Percentiles rank a stretch among this genome's conserved stretches.
These are phyloP conservation scores for Dendrocincla fuliginosa DNA, from an alignment of 2,797 vertebrate species.

Conservation along the genomic window DNA sequence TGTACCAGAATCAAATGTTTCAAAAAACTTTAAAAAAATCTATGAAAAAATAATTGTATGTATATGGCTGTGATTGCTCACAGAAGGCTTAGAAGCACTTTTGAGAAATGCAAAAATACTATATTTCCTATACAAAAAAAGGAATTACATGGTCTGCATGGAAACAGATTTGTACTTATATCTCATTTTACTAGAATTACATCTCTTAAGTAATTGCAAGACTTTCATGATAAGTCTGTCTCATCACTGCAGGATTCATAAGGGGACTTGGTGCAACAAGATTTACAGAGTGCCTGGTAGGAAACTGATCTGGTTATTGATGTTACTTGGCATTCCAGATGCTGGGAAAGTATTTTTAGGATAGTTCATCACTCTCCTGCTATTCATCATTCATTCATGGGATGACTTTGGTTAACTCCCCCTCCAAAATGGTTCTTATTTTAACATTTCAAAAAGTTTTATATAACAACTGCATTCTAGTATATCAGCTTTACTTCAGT, in stretches of 20 bases:
- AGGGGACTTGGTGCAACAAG: neutral
- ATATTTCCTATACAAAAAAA: neutral
- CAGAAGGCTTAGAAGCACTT: neutral
- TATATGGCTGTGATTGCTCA: neutral
- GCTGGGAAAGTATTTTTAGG: neutral
- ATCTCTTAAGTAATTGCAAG: neutral
- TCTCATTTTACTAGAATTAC: neutral
- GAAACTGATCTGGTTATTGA: neutral
- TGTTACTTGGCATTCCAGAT: neutral
- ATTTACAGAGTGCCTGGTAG: neutral
- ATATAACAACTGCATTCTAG: neutral
- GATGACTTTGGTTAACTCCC: neutral
- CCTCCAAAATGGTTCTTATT: neutral
- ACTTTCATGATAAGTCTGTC: neutral
- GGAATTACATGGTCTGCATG: neutral
- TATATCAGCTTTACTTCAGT: neutral
- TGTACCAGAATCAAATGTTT: neutral
- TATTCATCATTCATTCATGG: neutral
- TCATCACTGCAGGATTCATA: neutral
- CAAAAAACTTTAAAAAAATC: neutral
- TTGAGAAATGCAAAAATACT: neutral
- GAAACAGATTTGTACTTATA: neutral
- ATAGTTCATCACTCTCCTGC: neutral
- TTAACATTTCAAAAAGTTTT: neutral
- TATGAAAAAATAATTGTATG: neutral